Percentiles rank a stretch among this genome's conserved stretches.
Conservation (phyloP, 2,888 invertebrate species). For the Baccha elongata region DNA sequence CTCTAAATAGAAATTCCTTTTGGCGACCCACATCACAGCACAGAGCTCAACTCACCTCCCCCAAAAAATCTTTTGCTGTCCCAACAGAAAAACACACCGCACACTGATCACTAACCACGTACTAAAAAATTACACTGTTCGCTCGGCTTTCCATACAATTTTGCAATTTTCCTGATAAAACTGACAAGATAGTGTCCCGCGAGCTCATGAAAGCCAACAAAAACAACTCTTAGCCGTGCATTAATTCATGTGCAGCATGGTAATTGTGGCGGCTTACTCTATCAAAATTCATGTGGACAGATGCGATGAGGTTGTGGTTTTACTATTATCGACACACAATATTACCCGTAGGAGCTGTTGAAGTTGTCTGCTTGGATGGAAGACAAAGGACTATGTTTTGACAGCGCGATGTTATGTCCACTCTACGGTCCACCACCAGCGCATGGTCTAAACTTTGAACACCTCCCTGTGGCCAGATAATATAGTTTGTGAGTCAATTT, state of each 20-base stretch:
- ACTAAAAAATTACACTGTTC: slow-evolving; percentile 62
- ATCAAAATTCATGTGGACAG: slow-evolving; percentile 70
- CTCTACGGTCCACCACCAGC: slow-evolving; percentile 34
- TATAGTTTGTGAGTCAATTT: slow-evolving; percentile 65
- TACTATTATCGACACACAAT: slow-evolving; percentile 43
- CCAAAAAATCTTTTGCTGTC: slow-evolving; percentile 11
- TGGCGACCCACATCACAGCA: slow-evolving; percentile 62
- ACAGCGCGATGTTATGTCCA: slow-evolving; percentile 31
- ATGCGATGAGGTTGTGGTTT: slow-evolving; percentile 54
- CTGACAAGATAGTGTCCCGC: slow-evolving; percentile 58
- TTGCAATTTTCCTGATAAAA: slow-evolving; percentile 68
- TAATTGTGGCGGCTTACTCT: slow-evolving; percentile 51
- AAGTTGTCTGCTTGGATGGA: slow-evolving; percentile 5
- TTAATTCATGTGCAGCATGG: slow-evolving; percentile 54
- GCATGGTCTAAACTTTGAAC: neutral
- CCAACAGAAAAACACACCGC: slow-evolving; percentile 21
- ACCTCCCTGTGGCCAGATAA: slow-evolving; percentile 38
- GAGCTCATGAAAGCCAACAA: slow-evolving; percentile 15
- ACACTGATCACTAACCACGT: slow-evolving; percentile 47
- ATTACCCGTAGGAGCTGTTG: neutral
- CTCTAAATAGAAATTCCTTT: slow-evolving; percentile 62
- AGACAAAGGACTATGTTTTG: slow-evolving; percentile 61
- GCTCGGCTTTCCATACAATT: slow-evolving; percentile 61
- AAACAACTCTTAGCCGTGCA: slow-evolving; percentile 18
- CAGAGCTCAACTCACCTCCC: slow-evolving; percentile 49